Percentiles rank a stretch among this genome's conserved stretches.
These are phyloP conservation scores for Phainopepla nitens DNA, from an alignment of 2,113 vertebrate genomes.

Conservation along the genomic window DNA sequence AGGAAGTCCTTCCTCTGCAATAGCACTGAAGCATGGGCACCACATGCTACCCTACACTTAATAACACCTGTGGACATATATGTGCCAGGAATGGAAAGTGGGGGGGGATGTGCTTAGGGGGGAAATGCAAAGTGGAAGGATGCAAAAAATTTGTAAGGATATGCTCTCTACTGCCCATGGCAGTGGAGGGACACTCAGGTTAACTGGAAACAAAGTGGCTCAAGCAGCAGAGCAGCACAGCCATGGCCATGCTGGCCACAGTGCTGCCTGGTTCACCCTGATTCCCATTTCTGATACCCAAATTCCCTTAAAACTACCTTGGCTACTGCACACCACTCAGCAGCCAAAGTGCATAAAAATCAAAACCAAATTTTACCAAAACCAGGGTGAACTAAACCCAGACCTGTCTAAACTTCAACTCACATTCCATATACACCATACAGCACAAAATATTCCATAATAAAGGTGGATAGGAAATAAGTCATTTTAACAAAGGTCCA, in stretches of 20 bases:
- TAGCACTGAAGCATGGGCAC: conserved; percentile 58
- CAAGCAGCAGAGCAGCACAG: neutral
- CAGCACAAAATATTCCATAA: neutral
- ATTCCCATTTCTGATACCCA: neutral
- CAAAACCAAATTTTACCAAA: neutral
- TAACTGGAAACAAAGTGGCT: neutral
- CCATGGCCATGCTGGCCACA: fast-evolving
- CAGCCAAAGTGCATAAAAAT: neutral
- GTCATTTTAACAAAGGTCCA: neutral
- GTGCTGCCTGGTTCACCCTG: neutral
- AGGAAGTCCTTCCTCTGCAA: conserved; percentile 59
- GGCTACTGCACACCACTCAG: neutral
- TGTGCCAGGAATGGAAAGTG: neutral
- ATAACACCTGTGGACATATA: conserved; percentile 48
- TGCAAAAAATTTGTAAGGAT: neutral
- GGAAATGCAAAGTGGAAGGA: neutral
- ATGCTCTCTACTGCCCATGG: neutral
- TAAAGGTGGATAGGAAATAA: neutral
- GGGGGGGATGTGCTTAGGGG: neutral
- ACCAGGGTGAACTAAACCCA: neutral
- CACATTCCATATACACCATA: neutral
- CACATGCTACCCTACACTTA: conserved; percentile 60
- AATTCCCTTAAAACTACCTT: neutral
- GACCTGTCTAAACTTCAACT: neutral
- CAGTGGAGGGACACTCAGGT: neutral